Percentiles rank a stretch among this genome's conserved stretches.
Evolutionary conservation across 2,113 vertebrate genomes (phyloP).

Genomic region (Peromyscus maniculatus): DNA sequence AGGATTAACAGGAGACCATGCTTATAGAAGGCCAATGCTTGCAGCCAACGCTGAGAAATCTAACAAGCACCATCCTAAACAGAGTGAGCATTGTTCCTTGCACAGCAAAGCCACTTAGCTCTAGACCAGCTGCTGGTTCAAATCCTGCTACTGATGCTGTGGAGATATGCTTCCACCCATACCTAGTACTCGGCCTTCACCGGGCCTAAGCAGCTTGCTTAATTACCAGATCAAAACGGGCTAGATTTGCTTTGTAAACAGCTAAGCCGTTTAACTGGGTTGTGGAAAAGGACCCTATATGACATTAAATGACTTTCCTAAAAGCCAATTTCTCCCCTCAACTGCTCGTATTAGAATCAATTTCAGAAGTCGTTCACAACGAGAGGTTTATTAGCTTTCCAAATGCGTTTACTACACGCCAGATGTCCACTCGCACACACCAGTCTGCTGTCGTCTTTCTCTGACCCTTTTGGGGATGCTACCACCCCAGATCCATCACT

Average conservation of each 20-base stretch:
- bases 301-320: constrained; percentile 85
- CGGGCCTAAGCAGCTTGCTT: constrained; percentile 72
- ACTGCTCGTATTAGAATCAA: constrained; percentile 85
- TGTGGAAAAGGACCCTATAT: constrained; percentile 81
- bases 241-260: constrained; percentile 80
- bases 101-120: not conserved
- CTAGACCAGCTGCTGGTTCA: constrained; percentile 70
- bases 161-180: constrained; percentile 53
- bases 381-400: constrained; percentile 87
- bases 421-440: constrained; percentile 85
- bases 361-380: constrained; percentile 86
- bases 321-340: constrained; percentile 86
- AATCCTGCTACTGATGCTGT: constrained; percentile 65
- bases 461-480: constrained; percentile 49
- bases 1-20: not conserved
- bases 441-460: constrained; percentile 77
- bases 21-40: fast-evolving
- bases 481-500: constrained; percentile 43
- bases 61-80: not conserved
- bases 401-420: constrained; percentile 85
- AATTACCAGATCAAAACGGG: constrained; percentile 81
- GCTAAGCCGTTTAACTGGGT: constrained; percentile 81
- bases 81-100: not conserved
- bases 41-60: not conserved
- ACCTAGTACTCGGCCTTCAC: constrained; percentile 55